Evolutionary conservation across 2,888 invertebrate genomes (phyloP).

Genomic region (Caenorhabditis zanzibari): DNA sequence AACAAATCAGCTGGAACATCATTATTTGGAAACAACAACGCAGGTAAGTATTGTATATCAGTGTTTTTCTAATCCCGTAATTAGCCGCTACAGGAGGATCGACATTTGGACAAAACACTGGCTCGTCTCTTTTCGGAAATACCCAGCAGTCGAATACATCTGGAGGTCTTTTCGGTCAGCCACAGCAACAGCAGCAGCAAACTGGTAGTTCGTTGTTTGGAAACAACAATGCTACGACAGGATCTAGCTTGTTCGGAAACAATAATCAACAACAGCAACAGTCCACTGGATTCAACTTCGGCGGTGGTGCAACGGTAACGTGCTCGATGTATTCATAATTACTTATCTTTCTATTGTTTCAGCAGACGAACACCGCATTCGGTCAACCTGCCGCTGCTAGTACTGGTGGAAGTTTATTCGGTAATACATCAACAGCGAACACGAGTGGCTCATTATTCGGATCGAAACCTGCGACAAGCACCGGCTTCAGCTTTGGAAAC

Average conservation of each 20-base stretch:
- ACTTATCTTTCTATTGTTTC: not conserved
- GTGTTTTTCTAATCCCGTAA: not conserved
- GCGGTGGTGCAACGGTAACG: constrained; percentile 26
- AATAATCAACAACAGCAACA: constrained; percentile 40
- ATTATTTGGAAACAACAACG: constrained; percentile 8
- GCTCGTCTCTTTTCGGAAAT: constrained; percentile 63
- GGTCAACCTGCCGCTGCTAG: constrained; percentile 70
- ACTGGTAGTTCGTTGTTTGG: constrained; percentile 55
- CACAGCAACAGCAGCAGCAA: constrained; percentile 37
- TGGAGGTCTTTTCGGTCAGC: constrained; percentile 85
- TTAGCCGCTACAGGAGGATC: constrained; percentile 42
- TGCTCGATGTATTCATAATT: no score
- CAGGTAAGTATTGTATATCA: constrained; percentile 6
- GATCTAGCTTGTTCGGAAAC: constrained; percentile 64
- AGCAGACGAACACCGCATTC: constrained; percentile 58
- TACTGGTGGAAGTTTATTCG: constrained; percentile 82
- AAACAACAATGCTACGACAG: constrained; percentile 31
- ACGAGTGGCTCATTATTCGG: constrained; percentile 70
- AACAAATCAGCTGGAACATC: constrained; percentile 52
- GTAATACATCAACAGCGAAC: constrained; percentile 83
- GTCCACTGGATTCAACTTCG: constrained; percentile 45
- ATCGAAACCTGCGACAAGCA: constrained; percentile 68
- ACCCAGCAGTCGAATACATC: constrained; percentile 62
- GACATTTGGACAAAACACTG: constrained; percentile 40
- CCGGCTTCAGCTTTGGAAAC: constrained; percentile 72